Evolutionary conservation across 2,888 invertebrate species (phyloP).

Genomic region (Heteromurus nitidus): DNA sequence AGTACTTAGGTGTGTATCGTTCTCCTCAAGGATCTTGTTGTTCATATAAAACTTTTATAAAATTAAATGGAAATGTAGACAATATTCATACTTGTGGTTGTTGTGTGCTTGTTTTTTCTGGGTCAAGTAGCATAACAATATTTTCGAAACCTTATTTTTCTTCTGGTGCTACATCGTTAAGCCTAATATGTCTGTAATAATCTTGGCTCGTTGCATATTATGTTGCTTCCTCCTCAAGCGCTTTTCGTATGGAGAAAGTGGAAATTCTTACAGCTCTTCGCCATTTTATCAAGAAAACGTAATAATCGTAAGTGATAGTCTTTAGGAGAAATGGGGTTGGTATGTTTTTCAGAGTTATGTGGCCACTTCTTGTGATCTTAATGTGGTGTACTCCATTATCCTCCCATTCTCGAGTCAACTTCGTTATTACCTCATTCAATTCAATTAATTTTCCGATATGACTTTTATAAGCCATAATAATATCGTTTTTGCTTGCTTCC

Average conservation of each 20-base stretch:
- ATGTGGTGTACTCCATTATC: conserved; percentile 33
- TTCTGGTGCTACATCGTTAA: background rate
- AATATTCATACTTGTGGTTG: conserved; percentile 13
- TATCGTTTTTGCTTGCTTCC: conserved; percentile 25
- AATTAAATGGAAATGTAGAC: conserved; percentile 3
- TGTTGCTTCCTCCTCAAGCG: too few species aligned
- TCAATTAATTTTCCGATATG: conserved; percentile 61
- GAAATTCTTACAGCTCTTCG: too few species aligned
- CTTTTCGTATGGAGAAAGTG: background rate
- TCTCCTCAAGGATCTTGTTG: background rate
- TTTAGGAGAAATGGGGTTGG: conserved; percentile 48
- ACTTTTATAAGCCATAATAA: conserved; percentile 54
- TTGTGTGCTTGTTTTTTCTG: conserved; percentile 29
- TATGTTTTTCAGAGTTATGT: conserved; percentile 41
- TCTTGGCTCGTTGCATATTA: too few species aligned
- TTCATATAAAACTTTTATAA: background rate
- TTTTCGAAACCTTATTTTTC: too few species aligned
- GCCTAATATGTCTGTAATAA: too few species aligned
- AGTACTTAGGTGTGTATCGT: background rate
- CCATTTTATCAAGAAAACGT: background rate
- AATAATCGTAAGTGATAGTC: background rate
- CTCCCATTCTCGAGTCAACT: conserved; percentile 40
- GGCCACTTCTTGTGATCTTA: conserved; percentile 36
- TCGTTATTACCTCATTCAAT: conserved; percentile 53
- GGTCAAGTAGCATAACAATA: conserved; percentile 42